Evolutionary conservation across 2,797 vertebrate genomes (phyloP), one percentile per base, ranked within the genome.

Genomic region (Acrossocheilus fasciatus): DNA sequence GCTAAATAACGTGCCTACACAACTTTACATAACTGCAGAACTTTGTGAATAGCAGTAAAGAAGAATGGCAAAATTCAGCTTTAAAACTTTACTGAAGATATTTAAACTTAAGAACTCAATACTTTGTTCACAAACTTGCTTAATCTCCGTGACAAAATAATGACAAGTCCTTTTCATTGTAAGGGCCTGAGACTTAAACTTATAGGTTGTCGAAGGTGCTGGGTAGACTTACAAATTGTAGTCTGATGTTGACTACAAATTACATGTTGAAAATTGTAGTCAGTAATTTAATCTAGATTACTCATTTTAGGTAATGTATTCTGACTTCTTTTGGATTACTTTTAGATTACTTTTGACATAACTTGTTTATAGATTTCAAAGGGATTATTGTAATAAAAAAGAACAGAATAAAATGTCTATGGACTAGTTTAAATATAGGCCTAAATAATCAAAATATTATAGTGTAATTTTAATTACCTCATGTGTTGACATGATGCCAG

Each of bases 21-120:
- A 70, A 85, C 39, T 70, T 45, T 59, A 45, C 64, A 79, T n/a
- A 66, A 68, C 30, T 39, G 43, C n/a, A 64, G 14, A 66, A 86
- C 70, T 82, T 82, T 72, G 57, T 6, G 36, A 41, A 41, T 66
- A 84, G 10, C 45, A 68, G 34, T 17, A 57, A 64, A 52, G 17
- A 20, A 9, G 4, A 73, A 2, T 39, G 39, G 78, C 7, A 18
- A 17, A 57, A 57, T 39, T 30, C 43, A n/a, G n/a, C 26, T 69
- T 75, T 73, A 12, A 59, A 50, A 84, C 68, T 80, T 80, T 59
- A 23, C 34, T 20, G 41, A 50, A 62, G 10, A 4, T 20, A 52
- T 1, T 15, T 18, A 17, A 36, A 59, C 12, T n/a, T 15, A 57
- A 36, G 30, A 34, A 57, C 34, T 20, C 26, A 26, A 47, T 2